These are phyloP conservation scores for Hypsopygia costalis DNA, from an alignment of 2,888 invertebrate species.

Conservation along the genomic window DNA sequence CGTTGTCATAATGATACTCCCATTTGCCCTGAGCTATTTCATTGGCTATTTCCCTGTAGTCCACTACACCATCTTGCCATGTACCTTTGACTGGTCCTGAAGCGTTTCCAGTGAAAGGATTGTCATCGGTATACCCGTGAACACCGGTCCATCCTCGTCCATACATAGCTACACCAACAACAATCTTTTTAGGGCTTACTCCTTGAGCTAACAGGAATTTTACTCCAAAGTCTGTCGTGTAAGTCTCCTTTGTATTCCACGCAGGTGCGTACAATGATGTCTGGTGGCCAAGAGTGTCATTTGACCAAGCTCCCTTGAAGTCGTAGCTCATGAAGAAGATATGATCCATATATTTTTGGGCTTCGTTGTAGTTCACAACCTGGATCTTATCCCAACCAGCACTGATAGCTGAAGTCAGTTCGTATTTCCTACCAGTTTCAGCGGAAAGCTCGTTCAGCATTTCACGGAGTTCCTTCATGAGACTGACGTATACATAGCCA, in stretches of 20 bases:
- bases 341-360: conserved; percentile 73
- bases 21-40: conserved; percentile 65
- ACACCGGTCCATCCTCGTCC: conserved; percentile 75
- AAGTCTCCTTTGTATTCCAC: conserved; percentile 68
- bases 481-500: conserved; percentile 55
- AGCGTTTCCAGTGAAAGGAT: conserved; percentile 69
- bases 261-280: conserved; percentile 62
- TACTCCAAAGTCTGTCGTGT: conserved; percentile 73
- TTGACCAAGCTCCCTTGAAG: conserved; percentile 75
- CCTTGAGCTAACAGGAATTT: conserved; percentile 68
- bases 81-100: conserved; percentile 70
- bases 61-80: conserved; percentile 74
- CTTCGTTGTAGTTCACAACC: conserved; percentile 66
- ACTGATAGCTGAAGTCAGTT: conserved; percentile 73
- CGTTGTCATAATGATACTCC: conserved; percentile 68
- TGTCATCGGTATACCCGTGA: conserved; percentile 49
- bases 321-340: conserved; percentile 76
- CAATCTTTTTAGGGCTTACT: conserved; percentile 65
- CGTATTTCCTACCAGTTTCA: conserved; percentile 66
- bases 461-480: conserved; percentile 67
- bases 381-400: conserved; percentile 76
- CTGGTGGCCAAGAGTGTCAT: conserved; percentile 69
- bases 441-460: conserved; percentile 65
- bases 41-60: conserved; percentile 67
- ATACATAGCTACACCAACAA: conserved; percentile 73